These are phyloP conservation scores for Lagodon rhomboides DNA, from an alignment of 2,797 vertebrate species.

Conservation along the genomic window DNA sequence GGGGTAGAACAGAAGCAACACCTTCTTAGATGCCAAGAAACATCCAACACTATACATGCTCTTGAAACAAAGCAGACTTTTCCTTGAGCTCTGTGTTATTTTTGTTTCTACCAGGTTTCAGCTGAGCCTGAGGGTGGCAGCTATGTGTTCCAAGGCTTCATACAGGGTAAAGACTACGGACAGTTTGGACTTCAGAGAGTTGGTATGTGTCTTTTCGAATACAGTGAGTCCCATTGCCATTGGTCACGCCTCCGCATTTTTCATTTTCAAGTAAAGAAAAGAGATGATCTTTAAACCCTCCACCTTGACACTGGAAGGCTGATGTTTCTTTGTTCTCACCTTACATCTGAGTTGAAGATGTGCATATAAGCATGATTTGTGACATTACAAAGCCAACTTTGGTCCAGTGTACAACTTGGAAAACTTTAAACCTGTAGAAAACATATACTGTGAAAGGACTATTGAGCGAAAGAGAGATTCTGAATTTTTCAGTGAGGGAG, in stretches of 20 bases:
- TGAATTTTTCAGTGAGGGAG: background rate
- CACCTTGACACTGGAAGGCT: background rate
- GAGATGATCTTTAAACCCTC: background rate
- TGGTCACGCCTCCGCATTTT: conserved; percentile 12
- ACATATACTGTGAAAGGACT: background rate
- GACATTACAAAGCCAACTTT: background rate
- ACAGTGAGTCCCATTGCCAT: background rate
- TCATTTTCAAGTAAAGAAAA: background rate
- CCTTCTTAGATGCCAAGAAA: conserved; percentile 21
- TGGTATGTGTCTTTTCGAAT: conserved; percentile 81
- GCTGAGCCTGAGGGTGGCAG: conserved; percentile 95
- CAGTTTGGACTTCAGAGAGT: conserved; percentile 97
- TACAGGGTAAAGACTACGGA: conserved; percentile 96
- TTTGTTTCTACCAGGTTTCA: conserved; percentile 87
- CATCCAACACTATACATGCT: conserved; percentile 31
- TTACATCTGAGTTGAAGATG: background rate
- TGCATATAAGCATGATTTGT: background rate
- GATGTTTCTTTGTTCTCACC: background rate
- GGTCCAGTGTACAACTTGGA: background rate
- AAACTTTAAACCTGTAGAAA: background rate
- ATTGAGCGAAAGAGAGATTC: too few relatives aligned
- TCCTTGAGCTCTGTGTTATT: conserved; percentile 22
- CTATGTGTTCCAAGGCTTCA: conserved; percentile 97
- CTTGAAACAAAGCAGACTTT: conserved; percentile 12
- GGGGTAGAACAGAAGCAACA: conserved; percentile 26